Evolutionary conservation across 1,140 invertebrate species (phyloP), one percentile per base, ranked within the genome.

Genomic region (Eriocheir sinensis): DNA sequence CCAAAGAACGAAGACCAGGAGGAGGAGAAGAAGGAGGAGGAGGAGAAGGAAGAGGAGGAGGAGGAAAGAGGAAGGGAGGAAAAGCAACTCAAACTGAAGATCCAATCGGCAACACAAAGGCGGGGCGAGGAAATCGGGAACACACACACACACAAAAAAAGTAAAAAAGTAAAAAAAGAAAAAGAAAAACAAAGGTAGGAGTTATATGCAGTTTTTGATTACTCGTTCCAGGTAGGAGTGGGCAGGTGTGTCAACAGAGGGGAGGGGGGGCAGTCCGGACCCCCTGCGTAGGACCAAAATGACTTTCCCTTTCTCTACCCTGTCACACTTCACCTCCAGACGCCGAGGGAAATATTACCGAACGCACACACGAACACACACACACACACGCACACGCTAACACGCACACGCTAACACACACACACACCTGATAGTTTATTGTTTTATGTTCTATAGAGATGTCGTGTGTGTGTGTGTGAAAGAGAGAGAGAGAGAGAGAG

Each of bases 221-320:
- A 72, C 60, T 72, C n/a, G 60, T 72, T n/a, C n/a, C 27, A n/a
- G 60, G 27, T 1, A 15, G 15, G 15, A 72, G n/a, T n/a, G 21
- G 60, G 17, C 6, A 72, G n/a, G n/a, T n/a, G n/a, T n/a, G n/a
- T n/a, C n/a, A n/a, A n/a, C n/a, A n/a, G n/a, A n/a, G 60, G 60
- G 60, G 60, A 72, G 60, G n/a, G n/a, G n/a, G n/a, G n/a, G n/a
- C n/a, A n/a, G n/a, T n/a, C n/a, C 60, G 60, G 60, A 72, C 60
- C 60, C 60, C 60, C 60, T 21, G 60, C 60, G 60, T 21, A 72
- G 60, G 21, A 72, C 60, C 60, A n/a, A 72, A 72, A 72, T 72
- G n/a, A 72, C 60, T 72, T 72, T n/a, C 60, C n/a, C n/a, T n/a
- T 72, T 72, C 60, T 72, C 60, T 72, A 72, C 60, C 60, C 60